Percentiles rank a stretch among this genome's conserved stretches.
phyloP scores from a whole-genome alignment of 1,140 invertebrate genomes.

The Pogonomyrmex barbatus region DNA sequence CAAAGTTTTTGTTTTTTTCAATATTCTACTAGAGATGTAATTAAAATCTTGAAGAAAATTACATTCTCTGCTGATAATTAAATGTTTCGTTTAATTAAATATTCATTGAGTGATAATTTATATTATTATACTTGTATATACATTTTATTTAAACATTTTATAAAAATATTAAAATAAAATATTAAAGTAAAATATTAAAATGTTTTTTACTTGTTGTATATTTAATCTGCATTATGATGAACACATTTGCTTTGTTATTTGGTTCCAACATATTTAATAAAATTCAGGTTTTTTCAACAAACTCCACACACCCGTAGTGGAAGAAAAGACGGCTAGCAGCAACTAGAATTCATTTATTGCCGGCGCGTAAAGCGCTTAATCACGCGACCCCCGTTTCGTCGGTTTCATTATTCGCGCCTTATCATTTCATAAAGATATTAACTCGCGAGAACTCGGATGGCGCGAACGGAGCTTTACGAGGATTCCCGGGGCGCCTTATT shows the following conservation, averaged over 20 bases:
- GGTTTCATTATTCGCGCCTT: conserved; percentile 71
- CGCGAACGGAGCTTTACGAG: conserved; percentile 67
- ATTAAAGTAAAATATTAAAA: neutral
- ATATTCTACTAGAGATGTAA: neutral
- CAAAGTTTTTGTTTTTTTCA: neutral
- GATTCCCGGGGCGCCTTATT: conserved; percentile 67
- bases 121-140: neutral
- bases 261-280: conserved; percentile 2
- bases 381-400: conserved; percentile 66
- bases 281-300: neutral
- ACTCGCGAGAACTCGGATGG: conserved; percentile 63
- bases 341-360: conserved; percentile 70
- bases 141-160: neutral
- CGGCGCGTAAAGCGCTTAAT: conserved; percentile 66
- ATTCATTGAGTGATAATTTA: neutral
- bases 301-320: neutral
- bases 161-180: neutral
- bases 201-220: neutral
- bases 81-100: neutral
- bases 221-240: neutral
- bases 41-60: neutral
- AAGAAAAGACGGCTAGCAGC: neutral
- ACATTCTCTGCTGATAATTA: neutral
- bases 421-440: conserved; percentile 76
- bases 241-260: neutral